A percentile compares a stretch with the other conserved stretches of the same genome.
phyloP scores from a whole-genome alignment of 2,113 vertebrate genomes.

The Mus spicilegus region DNA sequence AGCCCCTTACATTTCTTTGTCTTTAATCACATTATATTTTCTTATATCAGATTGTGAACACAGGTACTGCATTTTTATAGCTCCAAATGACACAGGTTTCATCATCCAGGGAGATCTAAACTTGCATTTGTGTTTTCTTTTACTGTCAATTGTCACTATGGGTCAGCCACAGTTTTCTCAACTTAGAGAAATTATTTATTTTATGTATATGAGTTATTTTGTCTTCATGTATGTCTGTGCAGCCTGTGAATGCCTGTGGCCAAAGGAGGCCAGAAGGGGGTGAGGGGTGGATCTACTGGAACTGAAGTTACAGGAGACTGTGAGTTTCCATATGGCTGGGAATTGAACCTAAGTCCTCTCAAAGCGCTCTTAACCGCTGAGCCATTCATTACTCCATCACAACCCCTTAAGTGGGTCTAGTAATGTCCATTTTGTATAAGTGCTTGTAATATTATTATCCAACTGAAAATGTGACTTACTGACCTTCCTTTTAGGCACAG shows the following conservation, averaged over 20 bases:
- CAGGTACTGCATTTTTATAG: not conserved
- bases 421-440: not conserved
- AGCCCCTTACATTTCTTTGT: conserved; percentile 25
- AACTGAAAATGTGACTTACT: not conserved
- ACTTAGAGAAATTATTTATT: not conserved
- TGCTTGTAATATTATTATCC: not conserved
- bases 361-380: not conserved
- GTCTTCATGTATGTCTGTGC: not conserved
- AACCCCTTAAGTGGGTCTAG: not conserved
- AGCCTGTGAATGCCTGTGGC: not conserved
- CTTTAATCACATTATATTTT: not conserved
- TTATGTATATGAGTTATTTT: not conserved
- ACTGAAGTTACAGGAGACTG: not conserved
- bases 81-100: not conserved
- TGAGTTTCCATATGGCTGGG: not conserved
- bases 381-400: not conserved
- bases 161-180: not conserved
- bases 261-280: not conserved
- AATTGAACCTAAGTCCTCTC: not conserved
- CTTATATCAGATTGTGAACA: not conserved
- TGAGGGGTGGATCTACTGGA: too few species aligned
- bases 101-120: not conserved
- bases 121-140: conserved; percentile 14
- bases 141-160: not conserved
- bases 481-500: conserved; percentile 2